Evolutionary conservation across 2,888 invertebrate species (phyloP).

Genomic region (Parthenolecanium corni): DNA sequence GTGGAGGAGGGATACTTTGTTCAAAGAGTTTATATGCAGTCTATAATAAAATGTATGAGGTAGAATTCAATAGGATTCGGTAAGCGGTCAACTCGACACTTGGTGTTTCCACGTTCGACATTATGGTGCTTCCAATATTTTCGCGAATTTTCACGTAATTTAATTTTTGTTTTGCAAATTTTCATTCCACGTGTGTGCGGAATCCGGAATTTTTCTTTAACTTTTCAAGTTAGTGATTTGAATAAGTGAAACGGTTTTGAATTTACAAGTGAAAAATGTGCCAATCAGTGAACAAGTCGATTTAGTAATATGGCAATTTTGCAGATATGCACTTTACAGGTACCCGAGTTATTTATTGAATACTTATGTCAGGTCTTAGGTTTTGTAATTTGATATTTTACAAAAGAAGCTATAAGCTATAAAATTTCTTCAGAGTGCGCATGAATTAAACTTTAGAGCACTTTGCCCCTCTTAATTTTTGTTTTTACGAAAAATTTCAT

Average conservation of each 20-base stretch:
- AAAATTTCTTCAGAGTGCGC: too few relatives aligned
- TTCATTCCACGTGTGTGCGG: too few relatives aligned
- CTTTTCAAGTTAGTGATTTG: not conserved
- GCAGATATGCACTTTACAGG: constrained; percentile 23
- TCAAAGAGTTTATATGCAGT: constrained; percentile 16
- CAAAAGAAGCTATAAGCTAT: too few relatives aligned
- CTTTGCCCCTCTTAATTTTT: too few relatives aligned
- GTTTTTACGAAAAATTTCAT: too few relatives aligned
- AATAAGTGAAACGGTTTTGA: not conserved
- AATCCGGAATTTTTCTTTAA: not conserved
- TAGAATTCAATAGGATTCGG: constrained; percentile 1
- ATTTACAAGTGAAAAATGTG: too few relatives aligned
- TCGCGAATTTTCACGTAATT: not conserved
- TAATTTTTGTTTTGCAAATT: too few relatives aligned
- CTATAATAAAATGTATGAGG: constrained; percentile 19
- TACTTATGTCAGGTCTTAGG: too few relatives aligned
- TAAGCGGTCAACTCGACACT: constrained; percentile 14
- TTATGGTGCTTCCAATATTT: constrained; percentile 14
- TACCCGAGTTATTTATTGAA: not conserved
- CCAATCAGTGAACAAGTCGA: not conserved
- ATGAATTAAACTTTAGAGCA: too few relatives aligned
- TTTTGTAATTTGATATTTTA: too few relatives aligned
- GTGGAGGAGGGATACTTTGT: constrained; percentile 20
- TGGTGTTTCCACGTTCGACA: constrained; percentile 11
- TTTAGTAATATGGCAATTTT: constrained; percentile 21